Conservation (phyloP, 1,140 invertebrate species). For the Eciton burchellii region DNA sequence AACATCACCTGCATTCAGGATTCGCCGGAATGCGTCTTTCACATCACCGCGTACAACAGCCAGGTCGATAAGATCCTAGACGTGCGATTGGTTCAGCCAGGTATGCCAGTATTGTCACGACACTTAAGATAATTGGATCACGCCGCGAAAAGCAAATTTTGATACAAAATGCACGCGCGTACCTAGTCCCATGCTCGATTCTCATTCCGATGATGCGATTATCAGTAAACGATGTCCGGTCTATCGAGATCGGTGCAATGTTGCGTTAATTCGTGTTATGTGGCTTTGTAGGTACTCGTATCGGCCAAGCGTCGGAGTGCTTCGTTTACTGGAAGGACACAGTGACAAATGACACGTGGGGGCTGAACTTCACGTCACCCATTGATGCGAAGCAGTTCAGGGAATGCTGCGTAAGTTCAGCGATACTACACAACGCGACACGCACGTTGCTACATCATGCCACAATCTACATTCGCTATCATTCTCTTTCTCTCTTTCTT, state of each 20-base stretch:
- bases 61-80: constrained; percentile 99
- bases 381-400: constrained; percentile 98
- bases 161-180: background rate
- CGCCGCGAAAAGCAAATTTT: background rate
- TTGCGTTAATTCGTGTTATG: constrained; percentile 5
- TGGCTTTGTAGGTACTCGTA: constrained; percentile 92
- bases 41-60: constrained; percentile 99
- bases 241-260: background rate
- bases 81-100: constrained; percentile 97
- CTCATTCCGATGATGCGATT: background rate
- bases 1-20: constrained; percentile 99
- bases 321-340: constrained; percentile 99
- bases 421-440: constrained; percentile 46
- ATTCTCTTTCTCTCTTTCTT: background rate
- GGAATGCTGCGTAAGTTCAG: constrained; percentile 97
- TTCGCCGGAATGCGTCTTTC: constrained; percentile 97
- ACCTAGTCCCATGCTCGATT: background rate
- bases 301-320: constrained; percentile 98
- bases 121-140: constrained; percentile 24
- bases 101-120: constrained; percentile 85
- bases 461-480: constrained; percentile 22
- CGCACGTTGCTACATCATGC: constrained; percentile 52
- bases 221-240: background rate
- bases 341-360: constrained; percentile 99
- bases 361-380: constrained; percentile 98